Conservation (phyloP, 2,113 vertebrate genomes). For the Columbina picui region DNA sequence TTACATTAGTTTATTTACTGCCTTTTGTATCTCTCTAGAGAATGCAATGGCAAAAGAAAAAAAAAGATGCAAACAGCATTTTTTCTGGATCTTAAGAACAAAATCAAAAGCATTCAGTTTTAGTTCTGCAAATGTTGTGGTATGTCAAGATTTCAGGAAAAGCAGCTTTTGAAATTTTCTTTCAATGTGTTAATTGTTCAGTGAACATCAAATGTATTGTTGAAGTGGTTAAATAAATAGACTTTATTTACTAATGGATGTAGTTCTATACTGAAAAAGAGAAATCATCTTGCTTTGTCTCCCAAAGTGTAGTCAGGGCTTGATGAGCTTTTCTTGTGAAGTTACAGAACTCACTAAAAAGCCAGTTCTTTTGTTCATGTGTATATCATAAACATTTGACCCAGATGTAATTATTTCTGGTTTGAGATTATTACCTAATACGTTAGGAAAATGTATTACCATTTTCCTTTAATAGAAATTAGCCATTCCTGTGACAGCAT, state of each 20-base stretch:
- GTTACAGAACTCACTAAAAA: background rate
- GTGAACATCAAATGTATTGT: background rate
- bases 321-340: background rate
- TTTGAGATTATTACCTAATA: background rate
- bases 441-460: background rate
- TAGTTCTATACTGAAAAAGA: background rate
- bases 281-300: background rate
- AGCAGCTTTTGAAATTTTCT: background rate
- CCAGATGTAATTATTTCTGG: background rate
- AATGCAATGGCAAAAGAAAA: background rate
- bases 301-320: background rate
- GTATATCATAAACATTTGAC: background rate
- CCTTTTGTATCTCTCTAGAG: background rate
- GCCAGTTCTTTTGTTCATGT: background rate
- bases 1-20: background rate
- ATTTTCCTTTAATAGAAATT: background rate
- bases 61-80: background rate
- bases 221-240: background rate
- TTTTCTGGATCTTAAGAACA: background rate
- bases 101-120: background rate
- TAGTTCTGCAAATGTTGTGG: background rate
- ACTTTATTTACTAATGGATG: background rate
- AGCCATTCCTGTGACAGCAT: background rate
- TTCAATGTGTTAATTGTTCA: background rate
- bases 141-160: background rate